Evolutionary conservation across 2,888 invertebrate genomes (phyloP).

Genomic region (Malthinus flaveolus): DNA sequence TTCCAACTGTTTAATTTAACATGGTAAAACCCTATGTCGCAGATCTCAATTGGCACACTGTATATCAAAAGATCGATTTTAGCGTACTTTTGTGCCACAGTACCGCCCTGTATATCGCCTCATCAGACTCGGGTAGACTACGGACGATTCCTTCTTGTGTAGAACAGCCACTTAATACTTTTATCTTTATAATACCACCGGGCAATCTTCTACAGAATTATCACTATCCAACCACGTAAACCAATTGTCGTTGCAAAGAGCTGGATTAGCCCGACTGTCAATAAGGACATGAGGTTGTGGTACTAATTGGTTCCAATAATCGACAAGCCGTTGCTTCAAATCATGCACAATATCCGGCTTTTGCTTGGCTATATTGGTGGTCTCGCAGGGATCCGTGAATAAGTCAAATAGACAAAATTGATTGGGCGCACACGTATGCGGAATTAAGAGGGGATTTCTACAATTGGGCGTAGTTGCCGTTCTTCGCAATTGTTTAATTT

Average conservation of each 20-base stretch:
- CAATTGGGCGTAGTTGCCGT: slow-evolving; percentile 24
- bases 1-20: too few species aligned
- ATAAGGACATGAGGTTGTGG: slow-evolving; percentile 34
- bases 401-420: slow-evolving; percentile 46
- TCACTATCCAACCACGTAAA: slow-evolving; percentile 14
- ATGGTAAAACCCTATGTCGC: too few species aligned
- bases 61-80: too few species aligned
- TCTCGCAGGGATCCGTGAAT: slow-evolving; percentile 47
- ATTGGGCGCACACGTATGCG: slow-evolving; percentile 23
- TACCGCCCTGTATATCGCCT: too few species aligned
- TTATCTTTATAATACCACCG: too few species aligned
- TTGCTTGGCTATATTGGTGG: slow-evolving; percentile 40
- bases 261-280: slow-evolving; percentile 16
- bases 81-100: too few species aligned
- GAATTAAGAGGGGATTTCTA: background rate
- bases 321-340: slow-evolving; percentile 34
- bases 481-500: slow-evolving; percentile 31
- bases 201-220: background rate
- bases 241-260: slow-evolving; percentile 18
- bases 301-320: slow-evolving; percentile 35
- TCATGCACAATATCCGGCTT: slow-evolving; percentile 30
- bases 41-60: too few species aligned
- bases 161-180: too few species aligned
- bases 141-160: too few species aligned
- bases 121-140: too few species aligned